Percentiles rank a stretch among this genome's conserved stretches.
Evolutionary conservation across 1,140 invertebrate genomes (phyloP).

Genomic region (Drosophila parabipectinata): DNA sequence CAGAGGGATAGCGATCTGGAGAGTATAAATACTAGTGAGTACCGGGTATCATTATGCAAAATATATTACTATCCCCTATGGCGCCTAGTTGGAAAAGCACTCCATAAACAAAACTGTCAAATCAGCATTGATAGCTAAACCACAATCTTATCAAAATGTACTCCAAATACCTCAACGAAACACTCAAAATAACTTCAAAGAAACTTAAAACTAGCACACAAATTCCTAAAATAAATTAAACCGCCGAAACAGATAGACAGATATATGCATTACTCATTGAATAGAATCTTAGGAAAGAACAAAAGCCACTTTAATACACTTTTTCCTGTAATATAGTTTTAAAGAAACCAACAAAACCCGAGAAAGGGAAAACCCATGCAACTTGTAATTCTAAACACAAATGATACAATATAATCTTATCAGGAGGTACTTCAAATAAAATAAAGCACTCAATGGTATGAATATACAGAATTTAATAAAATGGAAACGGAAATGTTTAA

Average conservation of each 20-base stretch:
- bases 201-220: slow-evolving; percentile 1
- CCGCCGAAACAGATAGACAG: background rate
- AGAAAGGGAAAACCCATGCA: background rate
- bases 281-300: background rate
- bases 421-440: background rate
- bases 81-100: background rate
- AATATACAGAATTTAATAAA: slow-evolving; percentile 4
- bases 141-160: slow-evolving; percentile 1
- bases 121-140: background rate
- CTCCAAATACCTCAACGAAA: background rate
- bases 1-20: background rate
- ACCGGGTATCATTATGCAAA: too few species aligned
- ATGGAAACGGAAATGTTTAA: slow-evolving; percentile 3
- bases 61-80: background rate
- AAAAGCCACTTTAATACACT: background rate
- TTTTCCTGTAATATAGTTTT: background rate
- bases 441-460: background rate
- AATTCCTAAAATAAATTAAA: slow-evolving; percentile 2
- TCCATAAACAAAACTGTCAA: background rate
- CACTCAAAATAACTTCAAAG: slow-evolving; percentile 7
- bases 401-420: slow-evolving; percentile 11
- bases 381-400: background rate
- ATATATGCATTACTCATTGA: background rate
- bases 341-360: background rate
- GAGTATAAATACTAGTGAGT: background rate